Percentiles rank a stretch among this genome's conserved stretches.
phyloP scores from a whole-genome alignment of 2,888 invertebrate species.

The Philaethria dido region DNA sequence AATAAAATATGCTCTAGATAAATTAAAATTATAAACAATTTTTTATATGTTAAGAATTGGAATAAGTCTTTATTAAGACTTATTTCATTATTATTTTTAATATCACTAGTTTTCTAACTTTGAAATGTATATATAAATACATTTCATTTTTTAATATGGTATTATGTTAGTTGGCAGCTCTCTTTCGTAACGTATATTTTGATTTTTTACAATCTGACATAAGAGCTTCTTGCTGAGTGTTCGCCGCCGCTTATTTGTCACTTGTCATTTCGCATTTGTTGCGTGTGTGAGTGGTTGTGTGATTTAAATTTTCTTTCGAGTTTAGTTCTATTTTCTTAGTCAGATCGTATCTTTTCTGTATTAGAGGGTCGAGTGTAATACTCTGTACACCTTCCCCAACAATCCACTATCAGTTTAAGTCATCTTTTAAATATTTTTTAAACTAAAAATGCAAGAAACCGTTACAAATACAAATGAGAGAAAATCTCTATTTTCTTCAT shows the following conservation, averaged over 20 bases:
- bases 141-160: background rate
- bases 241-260: slow-evolving; percentile 37
- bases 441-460: slow-evolving; percentile 75
- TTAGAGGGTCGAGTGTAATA: background rate
- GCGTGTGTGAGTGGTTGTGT: slow-evolving; percentile 56
- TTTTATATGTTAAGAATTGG: too few species aligned
- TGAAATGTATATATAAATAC: too few species aligned
- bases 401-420: slow-evolving; percentile 7
- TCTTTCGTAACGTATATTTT: slow-evolving; percentile 4
- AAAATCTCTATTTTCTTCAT: slow-evolving; percentile 75
- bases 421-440: slow-evolving; percentile 31
- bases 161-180: background rate
- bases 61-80: too few species aligned
- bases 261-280: slow-evolving; percentile 59
- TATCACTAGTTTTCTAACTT: too few species aligned
- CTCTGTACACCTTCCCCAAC: background rate
- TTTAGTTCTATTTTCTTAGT: slow-evolving; percentile 53
- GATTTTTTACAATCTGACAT: slow-evolving; percentile 1
- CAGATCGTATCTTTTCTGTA: slow-evolving; percentile 27
- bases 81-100: too few species aligned
- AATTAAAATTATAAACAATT: too few species aligned
- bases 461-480: slow-evolving; percentile 74
- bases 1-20: too few species aligned
- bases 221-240: too few species aligned
- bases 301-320: slow-evolving; percentile 60